Percentiles rank a stretch among this genome's conserved stretches.
phyloP scores from a whole-genome alignment of 2,797 vertebrate genomes.

The Takifugu ocellatus region DNA sequence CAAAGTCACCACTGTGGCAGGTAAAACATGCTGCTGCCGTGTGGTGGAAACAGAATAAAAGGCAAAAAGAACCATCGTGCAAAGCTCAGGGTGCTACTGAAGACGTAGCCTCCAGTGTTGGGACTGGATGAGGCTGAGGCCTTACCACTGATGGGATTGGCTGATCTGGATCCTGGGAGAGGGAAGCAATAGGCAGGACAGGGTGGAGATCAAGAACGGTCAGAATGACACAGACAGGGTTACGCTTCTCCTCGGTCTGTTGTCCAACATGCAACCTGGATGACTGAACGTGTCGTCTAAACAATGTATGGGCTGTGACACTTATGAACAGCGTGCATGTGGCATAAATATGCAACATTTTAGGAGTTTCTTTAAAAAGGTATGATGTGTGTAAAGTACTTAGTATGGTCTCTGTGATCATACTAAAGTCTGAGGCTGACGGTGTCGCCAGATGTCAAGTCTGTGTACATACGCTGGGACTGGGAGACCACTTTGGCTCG shows the following conservation, averaged over 20 bases:
- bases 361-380: neutral
- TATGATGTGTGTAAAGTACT: no score
- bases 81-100: slow-evolving; percentile 27
- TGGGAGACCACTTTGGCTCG: slow-evolving; percentile 97
- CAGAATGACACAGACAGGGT: slow-evolving; percentile 68
- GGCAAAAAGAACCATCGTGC: slow-evolving; percentile 38
- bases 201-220: slow-evolving; percentile 75
- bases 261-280: slow-evolving; percentile 80
- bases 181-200: slow-evolving; percentile 88
- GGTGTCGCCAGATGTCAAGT: neutral
- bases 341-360: slow-evolving; percentile 21
- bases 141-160: slow-evolving; percentile 99
- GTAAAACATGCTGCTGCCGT: slow-evolving; percentile 48
- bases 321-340: neutral
- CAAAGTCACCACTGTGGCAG: neutral
- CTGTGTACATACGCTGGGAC: slow-evolving; percentile 87
- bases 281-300: slow-evolving; percentile 27
- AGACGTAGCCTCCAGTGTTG: slow-evolving; percentile 32
- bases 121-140: slow-evolving; percentile 74
- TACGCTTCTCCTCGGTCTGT: slow-evolving; percentile 36
- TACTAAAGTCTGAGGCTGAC: slow-evolving; percentile 27
- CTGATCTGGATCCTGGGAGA: slow-evolving; percentile 99
- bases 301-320: neutral
- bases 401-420: slow-evolving; percentile 42
- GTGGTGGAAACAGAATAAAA: neutral